Evolutionary conservation across 2,113 vertebrate species (phyloP).

Genomic region (Phalacrocorax brasilianus): DNA sequence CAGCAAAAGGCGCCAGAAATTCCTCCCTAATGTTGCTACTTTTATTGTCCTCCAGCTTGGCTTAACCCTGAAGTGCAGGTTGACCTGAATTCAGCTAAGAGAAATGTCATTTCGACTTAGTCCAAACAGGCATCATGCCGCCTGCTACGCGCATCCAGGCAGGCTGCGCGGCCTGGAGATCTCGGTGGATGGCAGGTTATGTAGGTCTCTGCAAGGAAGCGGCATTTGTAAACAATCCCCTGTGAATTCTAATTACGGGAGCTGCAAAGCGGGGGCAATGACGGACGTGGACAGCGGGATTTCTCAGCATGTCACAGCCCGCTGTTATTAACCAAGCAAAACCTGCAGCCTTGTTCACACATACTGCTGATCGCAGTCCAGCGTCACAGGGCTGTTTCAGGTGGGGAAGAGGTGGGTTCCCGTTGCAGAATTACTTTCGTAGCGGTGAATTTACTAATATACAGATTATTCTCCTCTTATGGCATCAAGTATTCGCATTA

Average conservation of each 20-base stretch:
- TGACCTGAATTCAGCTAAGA: background rate
- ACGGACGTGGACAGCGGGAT: background rate
- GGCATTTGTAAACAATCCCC: background rate
- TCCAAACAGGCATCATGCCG: background rate
- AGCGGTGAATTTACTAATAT: background rate
- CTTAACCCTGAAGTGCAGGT: background rate
- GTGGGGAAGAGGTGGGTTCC: background rate
- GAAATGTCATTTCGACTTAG: background rate
- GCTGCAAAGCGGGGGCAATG: background rate
- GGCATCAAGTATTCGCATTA: background rate
- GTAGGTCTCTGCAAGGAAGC: background rate
- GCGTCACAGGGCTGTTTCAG: background rate
- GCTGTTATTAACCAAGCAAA: background rate
- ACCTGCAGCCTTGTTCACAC: background rate
- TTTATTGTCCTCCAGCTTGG: background rate
- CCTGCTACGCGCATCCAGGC: background rate
- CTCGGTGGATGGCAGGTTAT: rapidly evolving
- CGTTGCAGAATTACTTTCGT: background rate
- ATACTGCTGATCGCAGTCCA: background rate
- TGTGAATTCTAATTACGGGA: background rate
- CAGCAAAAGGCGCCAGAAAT: background rate
- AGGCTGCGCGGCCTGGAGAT: background rate
- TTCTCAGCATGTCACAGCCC: background rate
- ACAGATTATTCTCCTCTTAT: background rate
- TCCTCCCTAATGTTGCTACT: background rate